These are phyloP conservation scores for Goniozus legneri DNA, from an alignment of 1,140 invertebrate genomes.

Conservation along the genomic window DNA sequence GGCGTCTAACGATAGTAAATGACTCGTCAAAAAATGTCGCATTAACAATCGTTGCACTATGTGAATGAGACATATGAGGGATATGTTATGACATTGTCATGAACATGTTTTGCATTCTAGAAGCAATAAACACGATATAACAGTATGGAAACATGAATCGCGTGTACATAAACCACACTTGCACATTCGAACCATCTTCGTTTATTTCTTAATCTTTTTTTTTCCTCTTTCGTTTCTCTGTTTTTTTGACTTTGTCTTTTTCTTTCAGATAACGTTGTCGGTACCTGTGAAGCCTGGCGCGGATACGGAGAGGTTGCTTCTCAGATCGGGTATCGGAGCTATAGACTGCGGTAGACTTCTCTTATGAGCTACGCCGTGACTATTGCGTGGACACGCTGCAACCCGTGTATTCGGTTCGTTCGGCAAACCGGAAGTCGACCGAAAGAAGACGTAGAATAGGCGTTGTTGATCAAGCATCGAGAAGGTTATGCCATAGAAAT, in stretches of 20 bases:
- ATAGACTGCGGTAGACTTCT: conserved; percentile 74
- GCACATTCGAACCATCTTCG: too few relatives aligned
- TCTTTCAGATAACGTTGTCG: conserved; percentile 37
- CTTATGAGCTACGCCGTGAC: conserved; percentile 79
- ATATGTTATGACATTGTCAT: too few relatives aligned
- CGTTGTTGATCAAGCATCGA: conserved; percentile 53
- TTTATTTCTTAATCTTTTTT: not conserved
- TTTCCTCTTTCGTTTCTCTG: too few relatives aligned
- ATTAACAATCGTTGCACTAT: too few relatives aligned
- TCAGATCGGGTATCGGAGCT: conserved; percentile 79
- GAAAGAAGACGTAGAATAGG: conserved; percentile 49
- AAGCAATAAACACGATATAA: too few relatives aligned
- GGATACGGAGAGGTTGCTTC: conserved; percentile 68
- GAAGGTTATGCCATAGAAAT: conserved; percentile 53
- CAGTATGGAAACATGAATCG: too few relatives aligned
- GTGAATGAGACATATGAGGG: too few relatives aligned
- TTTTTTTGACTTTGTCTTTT: conserved; percentile 6
- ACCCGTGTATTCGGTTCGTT: conserved; percentile 41
- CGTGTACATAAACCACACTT: too few relatives aligned
- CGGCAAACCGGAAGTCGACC: conserved; percentile 42
- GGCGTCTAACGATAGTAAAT: conserved; percentile 3
- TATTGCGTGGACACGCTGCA: conserved; percentile 67
- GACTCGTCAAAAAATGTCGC: too few relatives aligned
- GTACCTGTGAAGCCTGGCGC: conserved; percentile 62
- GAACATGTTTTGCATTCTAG: too few relatives aligned